These are phyloP conservation scores for Melanogrammus aeglefinus DNA, from an alignment of 2,797 vertebrate genomes.

Conservation along the genomic window DNA sequence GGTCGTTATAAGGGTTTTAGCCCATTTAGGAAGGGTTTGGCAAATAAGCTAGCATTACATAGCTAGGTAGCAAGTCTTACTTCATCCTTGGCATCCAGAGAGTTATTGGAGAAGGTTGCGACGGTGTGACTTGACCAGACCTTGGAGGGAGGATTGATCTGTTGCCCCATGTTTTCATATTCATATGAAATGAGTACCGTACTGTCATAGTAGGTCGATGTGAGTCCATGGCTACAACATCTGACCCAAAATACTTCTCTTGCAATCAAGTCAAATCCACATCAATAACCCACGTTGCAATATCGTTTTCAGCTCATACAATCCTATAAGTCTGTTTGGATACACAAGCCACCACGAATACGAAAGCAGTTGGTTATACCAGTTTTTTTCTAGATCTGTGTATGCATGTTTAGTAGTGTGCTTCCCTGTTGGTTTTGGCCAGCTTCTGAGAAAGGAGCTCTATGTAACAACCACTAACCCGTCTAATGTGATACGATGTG, in stretches of 20 bases:
- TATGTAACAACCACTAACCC: conserved; percentile 33
- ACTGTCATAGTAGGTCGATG: not conserved
- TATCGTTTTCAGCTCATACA: not conserved
- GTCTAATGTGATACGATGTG: conserved; percentile 19
- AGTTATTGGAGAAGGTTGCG: conserved; percentile 31
- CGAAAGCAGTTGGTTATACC: not conserved
- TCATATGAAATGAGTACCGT: not conserved
- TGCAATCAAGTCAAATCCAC: not conserved
- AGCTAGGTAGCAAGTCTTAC: conserved; percentile 21
- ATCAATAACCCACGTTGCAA: not conserved
- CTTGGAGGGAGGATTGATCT: too few species aligned
- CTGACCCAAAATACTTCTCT: not conserved
- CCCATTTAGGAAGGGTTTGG: not conserved
- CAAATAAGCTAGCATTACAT: not conserved
- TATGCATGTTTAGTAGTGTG: not conserved
- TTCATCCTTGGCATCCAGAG: conserved; percentile 29
- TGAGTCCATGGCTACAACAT: not conserved
- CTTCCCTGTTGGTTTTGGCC: conserved; percentile 9
- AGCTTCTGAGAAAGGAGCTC: conserved; percentile 19
- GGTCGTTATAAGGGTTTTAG: not conserved
- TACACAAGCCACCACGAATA: not conserved
- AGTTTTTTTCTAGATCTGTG: not conserved
- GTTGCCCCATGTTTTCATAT: not conserved
- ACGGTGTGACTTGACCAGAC: conserved; percentile 7
- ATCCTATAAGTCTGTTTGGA: not conserved